Conservation (phyloP, 2,888 invertebrate genomes). For the Drosophila kuntzei region DNA sequence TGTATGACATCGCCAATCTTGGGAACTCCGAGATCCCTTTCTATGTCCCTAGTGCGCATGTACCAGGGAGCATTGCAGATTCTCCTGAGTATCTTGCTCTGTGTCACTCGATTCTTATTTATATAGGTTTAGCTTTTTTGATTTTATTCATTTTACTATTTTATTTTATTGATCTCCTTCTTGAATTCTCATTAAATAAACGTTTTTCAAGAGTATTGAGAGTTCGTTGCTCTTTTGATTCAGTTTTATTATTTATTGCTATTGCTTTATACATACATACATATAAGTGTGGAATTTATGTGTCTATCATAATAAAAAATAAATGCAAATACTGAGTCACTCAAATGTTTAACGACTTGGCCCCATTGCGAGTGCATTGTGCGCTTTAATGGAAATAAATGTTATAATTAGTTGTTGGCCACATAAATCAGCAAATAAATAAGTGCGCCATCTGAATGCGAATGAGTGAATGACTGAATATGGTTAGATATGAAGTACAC, state of each 20-base stretch:
- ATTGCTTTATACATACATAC: slow-evolving; percentile 26
- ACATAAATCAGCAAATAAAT: slow-evolving; percentile 70
- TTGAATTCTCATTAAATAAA: background rate
- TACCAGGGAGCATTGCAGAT: no score
- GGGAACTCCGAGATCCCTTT: no score
- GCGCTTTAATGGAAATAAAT: slow-evolving; percentile 67
- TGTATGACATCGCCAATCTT: no score
- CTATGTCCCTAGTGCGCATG: no score
- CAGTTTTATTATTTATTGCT: slow-evolving; percentile 12
- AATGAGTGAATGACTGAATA: slow-evolving; percentile 10
- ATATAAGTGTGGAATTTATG: slow-evolving; percentile 36
- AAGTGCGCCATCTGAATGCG: slow-evolving; percentile 33
- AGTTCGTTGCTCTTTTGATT: slow-evolving; percentile 3
- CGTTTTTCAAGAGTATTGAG: slow-evolving; percentile 6
- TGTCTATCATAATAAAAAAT: slow-evolving; percentile 43
- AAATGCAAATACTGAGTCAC: slow-evolving; percentile 53
- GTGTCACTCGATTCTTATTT: no score
- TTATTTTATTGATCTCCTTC: no score
- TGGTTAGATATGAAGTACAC: slow-evolving; percentile 17
- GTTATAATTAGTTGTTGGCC: slow-evolving; percentile 69
- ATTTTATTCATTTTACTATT: no score
- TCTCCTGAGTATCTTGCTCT: no score
- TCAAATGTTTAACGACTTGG: slow-evolving; percentile 48
- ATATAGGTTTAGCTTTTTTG: no score
- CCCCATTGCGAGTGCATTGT: slow-evolving; percentile 55